Percentiles rank a stretch among this genome's conserved stretches.
Evolutionary conservation across 2,888 invertebrate species (phyloP).

Genomic region (Tridacna gigas): DNA sequence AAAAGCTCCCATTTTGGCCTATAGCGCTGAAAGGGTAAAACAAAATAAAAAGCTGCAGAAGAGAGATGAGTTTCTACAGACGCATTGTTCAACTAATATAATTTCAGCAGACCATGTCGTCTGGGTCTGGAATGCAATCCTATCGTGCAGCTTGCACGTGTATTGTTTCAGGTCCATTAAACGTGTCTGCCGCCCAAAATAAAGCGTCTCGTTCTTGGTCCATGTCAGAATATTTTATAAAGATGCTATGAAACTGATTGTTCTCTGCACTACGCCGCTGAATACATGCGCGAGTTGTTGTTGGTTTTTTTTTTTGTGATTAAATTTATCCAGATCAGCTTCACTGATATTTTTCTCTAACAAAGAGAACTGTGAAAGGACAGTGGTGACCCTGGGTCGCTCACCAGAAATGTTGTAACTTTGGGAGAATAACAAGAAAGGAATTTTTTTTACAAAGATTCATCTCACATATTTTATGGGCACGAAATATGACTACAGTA

Average conservation of each 20-base stretch:
- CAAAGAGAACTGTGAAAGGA: neutral
- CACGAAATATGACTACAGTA: too few species aligned
- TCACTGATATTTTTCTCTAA: too few species aligned
- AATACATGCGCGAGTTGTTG: too few species aligned
- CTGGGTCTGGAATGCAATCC: constrained; percentile 2
- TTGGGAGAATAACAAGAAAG: too few species aligned
- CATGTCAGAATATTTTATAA: neutral
- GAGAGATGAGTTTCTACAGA: neutral
- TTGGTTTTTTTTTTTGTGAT: too few species aligned
- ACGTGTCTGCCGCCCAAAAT: constrained; percentile 1
- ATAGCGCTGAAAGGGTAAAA: too few species aligned
- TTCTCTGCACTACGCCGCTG: too few species aligned
- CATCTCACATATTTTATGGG: too few species aligned
- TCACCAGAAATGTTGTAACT: neutral
- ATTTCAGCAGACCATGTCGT: constrained; percentile 4
- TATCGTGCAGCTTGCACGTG: constrained; percentile 25
- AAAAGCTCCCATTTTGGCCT: too few species aligned
- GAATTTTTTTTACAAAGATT: too few species aligned
- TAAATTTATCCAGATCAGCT: too few species aligned
- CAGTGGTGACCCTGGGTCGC: neutral
- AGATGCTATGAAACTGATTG: too few species aligned
- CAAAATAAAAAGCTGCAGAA: neutral
- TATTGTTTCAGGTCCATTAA: constrained; percentile 21
- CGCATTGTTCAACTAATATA: constrained; percentile 10
- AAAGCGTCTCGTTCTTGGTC: neutral